phyloP scores from a whole-genome alignment of 2,113 vertebrate species.

The Choloepus hoffmanni region DNA sequence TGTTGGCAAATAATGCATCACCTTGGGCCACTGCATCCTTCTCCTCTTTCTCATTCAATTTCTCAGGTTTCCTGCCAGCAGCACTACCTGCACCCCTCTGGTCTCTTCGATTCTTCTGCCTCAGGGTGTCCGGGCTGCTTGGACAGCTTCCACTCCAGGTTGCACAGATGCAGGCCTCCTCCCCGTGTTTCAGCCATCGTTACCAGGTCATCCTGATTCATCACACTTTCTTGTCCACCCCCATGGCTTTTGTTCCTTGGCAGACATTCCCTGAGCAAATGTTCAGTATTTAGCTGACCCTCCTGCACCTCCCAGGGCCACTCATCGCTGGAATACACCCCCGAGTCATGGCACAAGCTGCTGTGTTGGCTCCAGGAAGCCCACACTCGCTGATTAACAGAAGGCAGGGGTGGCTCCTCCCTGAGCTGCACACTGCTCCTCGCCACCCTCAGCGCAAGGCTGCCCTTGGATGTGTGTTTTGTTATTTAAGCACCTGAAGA shows the following conservation, averaged over 20 bases:
- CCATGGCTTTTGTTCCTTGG: accelerated
- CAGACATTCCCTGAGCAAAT: neutral
- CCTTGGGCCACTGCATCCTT: neutral
- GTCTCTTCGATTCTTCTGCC: neutral
- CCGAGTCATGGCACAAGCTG: no score
- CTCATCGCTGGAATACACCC: accelerated
- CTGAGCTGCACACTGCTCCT: neutral
- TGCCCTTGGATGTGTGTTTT: neutral
- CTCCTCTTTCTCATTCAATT: neutral
- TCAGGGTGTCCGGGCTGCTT: neutral
- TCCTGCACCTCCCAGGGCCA: neutral
- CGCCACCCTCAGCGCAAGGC: neutral
- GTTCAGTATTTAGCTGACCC: neutral
- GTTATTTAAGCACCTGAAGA: neutral
- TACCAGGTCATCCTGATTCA: neutral
- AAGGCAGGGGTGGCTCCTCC: accelerated
- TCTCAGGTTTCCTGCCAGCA: neutral
- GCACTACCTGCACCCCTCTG: neutral
- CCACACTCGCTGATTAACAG: no score
- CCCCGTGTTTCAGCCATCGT: accelerated
- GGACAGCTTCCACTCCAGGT: neutral
- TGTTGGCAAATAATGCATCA: no score
- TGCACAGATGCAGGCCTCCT: neutral
- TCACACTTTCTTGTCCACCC: neutral
- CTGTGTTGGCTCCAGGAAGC: no score